Evolutionary conservation across 2,888 invertebrate species (phyloP), one percentile per base, ranked within the genome.

Genomic region (Leptinotarsa haldemani): DNA sequence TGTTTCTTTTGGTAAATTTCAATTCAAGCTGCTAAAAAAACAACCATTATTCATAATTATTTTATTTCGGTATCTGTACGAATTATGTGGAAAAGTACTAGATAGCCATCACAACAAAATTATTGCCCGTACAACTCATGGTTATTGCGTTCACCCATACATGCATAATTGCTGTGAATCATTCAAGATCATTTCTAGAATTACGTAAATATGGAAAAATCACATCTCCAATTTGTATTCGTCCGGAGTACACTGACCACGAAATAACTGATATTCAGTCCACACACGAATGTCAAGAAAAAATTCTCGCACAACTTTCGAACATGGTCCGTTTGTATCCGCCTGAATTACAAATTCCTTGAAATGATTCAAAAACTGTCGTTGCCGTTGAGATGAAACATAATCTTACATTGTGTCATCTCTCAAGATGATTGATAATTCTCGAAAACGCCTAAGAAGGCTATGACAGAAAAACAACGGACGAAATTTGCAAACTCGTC

Each of bases 401-500:
- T 69, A 69, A 73, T 73, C 61, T 73, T 73, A 73, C 73, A 73
- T 73, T 73, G 61, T 61, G 61, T 61, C 61, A 61, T 61, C 61
- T 61, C 30, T 61, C 71, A 71, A 76, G 80, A 83, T 83, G 83
- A 83, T 83, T 83, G 83, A 83, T 83, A 83, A 82, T 80, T 74
- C 79, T 71, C 70, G 76, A 77, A 78, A 78, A 75, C 75, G 79
- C 74, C 79, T 71, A 74, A 74, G 80, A 82, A 72, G 78, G 78
- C 75, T 77, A 56, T 80, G 81, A 81, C 78, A 78, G 78, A 73
- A 77, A 80, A 80, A 83, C 83, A 82, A 83, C 82, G 82, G 83
- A 69, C 73, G 74, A 79, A 80, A 84, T 84, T 84, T 83, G 82
- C 82, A 83, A 84, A 80, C 83, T 83, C 81, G 83, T 83, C 83